A percentile compares a stretch with the other conserved stretches of the same genome.
phyloP scores from a whole-genome alignment of 1,140 invertebrate species.

The Vanessa tameamea region DNA sequence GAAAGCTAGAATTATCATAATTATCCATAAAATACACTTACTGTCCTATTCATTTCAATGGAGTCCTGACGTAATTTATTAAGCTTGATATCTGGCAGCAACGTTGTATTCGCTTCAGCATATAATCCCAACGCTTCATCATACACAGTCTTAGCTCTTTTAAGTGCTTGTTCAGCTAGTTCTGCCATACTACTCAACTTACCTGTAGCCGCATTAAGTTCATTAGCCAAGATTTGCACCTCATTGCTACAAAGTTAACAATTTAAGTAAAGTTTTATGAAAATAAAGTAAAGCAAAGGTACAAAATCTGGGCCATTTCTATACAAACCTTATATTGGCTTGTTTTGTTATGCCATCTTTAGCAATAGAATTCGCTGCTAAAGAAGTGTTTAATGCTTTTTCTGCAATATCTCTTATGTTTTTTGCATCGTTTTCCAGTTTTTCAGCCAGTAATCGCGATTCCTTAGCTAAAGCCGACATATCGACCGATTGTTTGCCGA shows the following conservation, averaged over 20 bases:
- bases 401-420: slow-evolving; percentile 89
- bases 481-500: slow-evolving; percentile 93
- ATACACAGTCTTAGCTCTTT: slow-evolving; percentile 87
- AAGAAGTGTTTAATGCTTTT: slow-evolving; percentile 91
- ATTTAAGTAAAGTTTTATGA: neutral
- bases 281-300: neutral
- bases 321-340: slow-evolving; percentile 85
- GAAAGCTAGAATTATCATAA: too few species aligned
- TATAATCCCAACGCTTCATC: slow-evolving; percentile 90
- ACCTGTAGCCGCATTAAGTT: slow-evolving; percentile 83
- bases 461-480: slow-evolving; percentile 95
- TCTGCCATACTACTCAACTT: slow-evolving; percentile 86
- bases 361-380: slow-evolving; percentile 89
- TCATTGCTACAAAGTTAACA: slow-evolving; percentile 81
- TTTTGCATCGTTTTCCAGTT: slow-evolving; percentile 88
- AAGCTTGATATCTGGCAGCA: slow-evolving; percentile 88
- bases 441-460: slow-evolving; percentile 89
- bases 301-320: neutral
- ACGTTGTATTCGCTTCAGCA: slow-evolving; percentile 87
- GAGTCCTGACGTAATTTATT: slow-evolving; percentile 85
- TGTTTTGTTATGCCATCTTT: slow-evolving; percentile 91
- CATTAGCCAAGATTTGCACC: slow-evolving; percentile 81
- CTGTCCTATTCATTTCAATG: slow-evolving; percentile 82
- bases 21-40: slow-evolving; percentile 52
- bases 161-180: slow-evolving; percentile 86